phyloP scores from a whole-genome alignment of 2,888 invertebrate species.

The Ligdia adustata region DNA sequence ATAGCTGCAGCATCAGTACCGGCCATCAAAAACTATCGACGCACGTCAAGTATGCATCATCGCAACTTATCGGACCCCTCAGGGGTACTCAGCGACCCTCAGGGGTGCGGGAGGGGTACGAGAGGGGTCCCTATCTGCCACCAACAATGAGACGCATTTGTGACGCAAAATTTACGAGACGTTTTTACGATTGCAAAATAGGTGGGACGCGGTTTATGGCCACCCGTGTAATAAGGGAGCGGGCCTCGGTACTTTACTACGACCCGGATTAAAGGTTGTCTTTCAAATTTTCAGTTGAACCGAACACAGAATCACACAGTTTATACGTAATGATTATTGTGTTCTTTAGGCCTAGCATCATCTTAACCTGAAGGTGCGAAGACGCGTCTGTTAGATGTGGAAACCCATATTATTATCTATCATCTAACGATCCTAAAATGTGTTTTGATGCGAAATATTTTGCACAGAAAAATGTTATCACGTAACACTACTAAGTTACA shows the following conservation, averaged over 20 bases:
- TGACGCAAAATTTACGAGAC: constrained; percentile 76
- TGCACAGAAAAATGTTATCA: too few species aligned
- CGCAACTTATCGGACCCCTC: constrained; percentile 28
- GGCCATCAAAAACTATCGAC: constrained; percentile 21
- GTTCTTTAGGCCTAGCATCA: too few species aligned
- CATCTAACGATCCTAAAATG: too few species aligned
- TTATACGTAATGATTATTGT: too few species aligned
- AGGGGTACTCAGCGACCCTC: constrained; percentile 15
- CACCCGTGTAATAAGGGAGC: constrained; percentile 69
- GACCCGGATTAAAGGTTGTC: constrained; percentile 36
- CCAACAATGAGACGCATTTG: constrained; percentile 74
- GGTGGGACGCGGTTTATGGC: constrained; percentile 69
- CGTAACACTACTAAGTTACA: too few species aligned
- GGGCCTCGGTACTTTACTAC: constrained; percentile 15
- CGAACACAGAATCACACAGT: too few species aligned
- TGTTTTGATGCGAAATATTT: too few species aligned
- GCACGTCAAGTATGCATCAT: constrained; percentile 23
- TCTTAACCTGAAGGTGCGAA: too few species aligned
- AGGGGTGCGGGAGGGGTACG: constrained; percentile 25
- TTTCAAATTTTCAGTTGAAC: too few species aligned
- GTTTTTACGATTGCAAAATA: constrained; percentile 78
- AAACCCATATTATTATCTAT: too few species aligned
- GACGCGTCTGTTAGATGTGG: too few species aligned
- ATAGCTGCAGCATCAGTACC: constrained; percentile 10
- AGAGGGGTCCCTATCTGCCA: constrained; percentile 52